These are phyloP conservation scores for Atta colombica DNA, from an alignment of 1,140 invertebrate species.

Conservation along the genomic window DNA sequence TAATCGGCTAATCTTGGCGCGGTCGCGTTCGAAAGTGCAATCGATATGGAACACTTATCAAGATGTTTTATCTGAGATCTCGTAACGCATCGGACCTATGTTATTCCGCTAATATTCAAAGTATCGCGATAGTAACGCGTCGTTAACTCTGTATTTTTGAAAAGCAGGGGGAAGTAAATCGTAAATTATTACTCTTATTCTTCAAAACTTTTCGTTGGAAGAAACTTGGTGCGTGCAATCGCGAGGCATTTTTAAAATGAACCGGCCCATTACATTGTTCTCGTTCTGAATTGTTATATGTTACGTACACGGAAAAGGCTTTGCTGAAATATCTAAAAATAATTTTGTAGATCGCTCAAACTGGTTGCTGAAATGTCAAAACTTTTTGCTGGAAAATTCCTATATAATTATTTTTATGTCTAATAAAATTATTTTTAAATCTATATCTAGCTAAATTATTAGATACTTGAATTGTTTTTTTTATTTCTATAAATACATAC, in stretches of 20 bases:
- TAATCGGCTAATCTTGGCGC: constrained; percentile 35
- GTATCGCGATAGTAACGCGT: constrained; percentile 15
- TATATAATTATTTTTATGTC: too few relatives aligned
- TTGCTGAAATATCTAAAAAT: too few relatives aligned
- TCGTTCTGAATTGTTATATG: background rate
- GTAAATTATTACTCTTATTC: background rate
- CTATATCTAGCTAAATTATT: too few relatives aligned
- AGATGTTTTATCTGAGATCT: constrained; percentile 13
- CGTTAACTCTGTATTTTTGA: background rate
- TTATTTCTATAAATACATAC: too few relatives aligned
- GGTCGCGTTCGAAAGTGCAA: constrained; percentile 7
- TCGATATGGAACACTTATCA: constrained; percentile 4
- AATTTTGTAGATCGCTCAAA: too few relatives aligned
- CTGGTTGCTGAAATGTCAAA: too few relatives aligned
- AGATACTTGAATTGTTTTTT: too few relatives aligned
- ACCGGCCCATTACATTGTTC: background rate
- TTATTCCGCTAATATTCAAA: background rate
- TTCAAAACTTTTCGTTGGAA: background rate
- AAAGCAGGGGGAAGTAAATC: background rate
- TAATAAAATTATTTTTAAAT: too few relatives aligned
- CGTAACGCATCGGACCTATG: background rate
- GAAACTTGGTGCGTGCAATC: background rate
- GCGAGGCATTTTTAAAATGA: background rate
- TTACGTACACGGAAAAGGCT: too few relatives aligned
- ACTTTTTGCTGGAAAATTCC: too few relatives aligned